Conservation (phyloP, 1,140 invertebrate species). For the Temnothorax nylanderi region DNA sequence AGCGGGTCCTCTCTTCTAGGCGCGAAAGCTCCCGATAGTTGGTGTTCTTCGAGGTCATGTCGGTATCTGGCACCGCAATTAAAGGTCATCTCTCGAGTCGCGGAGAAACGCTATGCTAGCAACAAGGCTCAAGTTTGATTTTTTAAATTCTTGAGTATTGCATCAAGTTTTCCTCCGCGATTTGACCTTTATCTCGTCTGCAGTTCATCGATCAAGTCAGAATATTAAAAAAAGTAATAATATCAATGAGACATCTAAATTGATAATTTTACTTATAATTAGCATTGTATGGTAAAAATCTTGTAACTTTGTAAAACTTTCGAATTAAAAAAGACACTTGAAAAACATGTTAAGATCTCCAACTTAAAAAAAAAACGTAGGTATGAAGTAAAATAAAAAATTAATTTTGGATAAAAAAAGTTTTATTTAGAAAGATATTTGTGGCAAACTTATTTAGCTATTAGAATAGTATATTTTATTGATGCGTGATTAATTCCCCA, state of each 20-base stretch:
- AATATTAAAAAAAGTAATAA: background rate
- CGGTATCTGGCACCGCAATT: constrained; percentile 58
- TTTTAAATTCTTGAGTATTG: constrained; percentile 15
- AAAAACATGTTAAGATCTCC: background rate
- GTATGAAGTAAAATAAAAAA: background rate
- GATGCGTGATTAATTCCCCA: background rate
- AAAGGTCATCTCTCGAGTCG: constrained; percentile 63
- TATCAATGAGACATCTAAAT: background rate
- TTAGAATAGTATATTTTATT: background rate
- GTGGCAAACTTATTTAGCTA: background rate
- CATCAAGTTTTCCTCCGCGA: background rate
- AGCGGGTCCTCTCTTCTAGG: constrained; percentile 47
- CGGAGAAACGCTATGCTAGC: constrained; percentile 36
- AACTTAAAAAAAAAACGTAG: background rate
- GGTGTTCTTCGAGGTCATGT: constrained; percentile 36
- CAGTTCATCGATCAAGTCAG: constrained; percentile 11
- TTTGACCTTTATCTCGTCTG: constrained; percentile 30
- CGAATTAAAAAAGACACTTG: background rate
- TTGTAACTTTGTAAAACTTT: background rate
- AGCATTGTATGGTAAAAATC: background rate
- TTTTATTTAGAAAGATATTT: background rate
- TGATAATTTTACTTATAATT: background rate
- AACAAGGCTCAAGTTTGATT: background rate
- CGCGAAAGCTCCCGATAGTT: constrained; percentile 53
- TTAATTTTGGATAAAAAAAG: background rate